phyloP scores from a whole-genome alignment of 1,140 invertebrate species.

The Bombus impatiens region DNA sequence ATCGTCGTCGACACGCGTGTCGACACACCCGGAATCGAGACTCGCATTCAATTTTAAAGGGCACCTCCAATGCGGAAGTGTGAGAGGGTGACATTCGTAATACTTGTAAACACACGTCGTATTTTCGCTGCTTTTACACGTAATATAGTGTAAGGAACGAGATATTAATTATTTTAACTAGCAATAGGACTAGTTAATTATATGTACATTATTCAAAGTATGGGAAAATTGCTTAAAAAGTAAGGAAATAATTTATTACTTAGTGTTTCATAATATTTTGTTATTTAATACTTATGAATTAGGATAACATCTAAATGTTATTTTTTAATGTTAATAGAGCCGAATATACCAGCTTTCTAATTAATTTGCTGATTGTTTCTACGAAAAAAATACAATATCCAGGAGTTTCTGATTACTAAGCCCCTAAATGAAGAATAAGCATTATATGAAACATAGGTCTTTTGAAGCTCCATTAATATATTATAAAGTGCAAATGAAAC shows the following conservation, averaged over 20 bases:
- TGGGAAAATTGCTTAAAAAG: no score
- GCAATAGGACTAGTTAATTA: not conserved
- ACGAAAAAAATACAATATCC: not conserved
- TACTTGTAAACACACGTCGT: not conserved
- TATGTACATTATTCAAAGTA: not conserved
- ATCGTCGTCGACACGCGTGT: conserved; percentile 33
- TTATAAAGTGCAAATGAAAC: not conserved
- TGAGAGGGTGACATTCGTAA: conserved; percentile 42
- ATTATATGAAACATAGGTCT: not conserved
- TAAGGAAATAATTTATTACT: no score
- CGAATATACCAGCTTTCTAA: not conserved
- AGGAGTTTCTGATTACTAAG: not conserved
- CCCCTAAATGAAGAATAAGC: not conserved
- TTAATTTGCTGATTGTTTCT: not conserved
- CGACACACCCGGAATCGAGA: conserved; percentile 75
- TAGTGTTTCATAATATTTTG: no score
- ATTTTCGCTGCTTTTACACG: not conserved
- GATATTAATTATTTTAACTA: not conserved
- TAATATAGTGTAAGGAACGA: not conserved
- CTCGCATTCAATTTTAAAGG: conserved; percentile 73
- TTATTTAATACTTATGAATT: not conserved
- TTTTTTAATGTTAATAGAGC: not conserved
- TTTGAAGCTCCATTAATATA: not conserved
- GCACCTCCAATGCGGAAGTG: conserved; percentile 32
- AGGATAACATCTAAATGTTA: not conserved